Percentiles rank a stretch among this genome's conserved stretches.
Evolutionary conservation across 2,113 vertebrate genomes (phyloP).

Genomic region (Henicopernis longicauda): DNA sequence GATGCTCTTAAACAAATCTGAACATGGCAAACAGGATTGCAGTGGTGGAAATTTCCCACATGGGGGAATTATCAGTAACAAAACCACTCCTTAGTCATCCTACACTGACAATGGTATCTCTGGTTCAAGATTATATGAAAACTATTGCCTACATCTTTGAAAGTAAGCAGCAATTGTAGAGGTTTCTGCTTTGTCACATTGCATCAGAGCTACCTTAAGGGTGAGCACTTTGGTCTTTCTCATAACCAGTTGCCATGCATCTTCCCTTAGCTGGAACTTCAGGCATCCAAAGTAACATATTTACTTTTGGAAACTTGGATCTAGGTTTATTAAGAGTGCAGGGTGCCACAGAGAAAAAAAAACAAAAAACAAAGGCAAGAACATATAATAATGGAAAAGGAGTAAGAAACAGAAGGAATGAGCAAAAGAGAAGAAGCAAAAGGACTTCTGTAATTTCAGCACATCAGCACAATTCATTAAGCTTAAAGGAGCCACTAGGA

Average conservation of each 20-base stretch:
- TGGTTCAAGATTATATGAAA: background rate
- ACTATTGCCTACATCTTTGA: background rate
- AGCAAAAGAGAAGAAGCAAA: background rate
- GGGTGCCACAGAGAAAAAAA: background rate
- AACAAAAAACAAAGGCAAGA: background rate
- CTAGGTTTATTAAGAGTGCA: background rate
- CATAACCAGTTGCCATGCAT: background rate
- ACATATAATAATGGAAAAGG: background rate
- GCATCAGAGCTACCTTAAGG: background rate
- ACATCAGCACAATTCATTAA: background rate
- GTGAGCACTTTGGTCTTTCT: background rate
- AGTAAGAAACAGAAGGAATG: background rate
- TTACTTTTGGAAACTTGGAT: background rate
- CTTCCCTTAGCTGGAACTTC: background rate
- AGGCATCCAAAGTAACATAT: background rate
- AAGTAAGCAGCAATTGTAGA: background rate
- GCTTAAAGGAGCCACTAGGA: background rate
- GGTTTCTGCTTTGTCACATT: background rate
- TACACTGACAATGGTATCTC: background rate
- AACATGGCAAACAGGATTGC: background rate
- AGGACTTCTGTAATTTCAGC: background rate
- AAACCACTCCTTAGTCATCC: background rate
- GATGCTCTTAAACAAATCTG: background rate
- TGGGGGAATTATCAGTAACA: background rate
- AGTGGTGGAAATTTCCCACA: background rate